Evolutionary conservation across 2,797 vertebrate species (phyloP).

Genomic region (Pseudomugil gertrudae): DNA sequence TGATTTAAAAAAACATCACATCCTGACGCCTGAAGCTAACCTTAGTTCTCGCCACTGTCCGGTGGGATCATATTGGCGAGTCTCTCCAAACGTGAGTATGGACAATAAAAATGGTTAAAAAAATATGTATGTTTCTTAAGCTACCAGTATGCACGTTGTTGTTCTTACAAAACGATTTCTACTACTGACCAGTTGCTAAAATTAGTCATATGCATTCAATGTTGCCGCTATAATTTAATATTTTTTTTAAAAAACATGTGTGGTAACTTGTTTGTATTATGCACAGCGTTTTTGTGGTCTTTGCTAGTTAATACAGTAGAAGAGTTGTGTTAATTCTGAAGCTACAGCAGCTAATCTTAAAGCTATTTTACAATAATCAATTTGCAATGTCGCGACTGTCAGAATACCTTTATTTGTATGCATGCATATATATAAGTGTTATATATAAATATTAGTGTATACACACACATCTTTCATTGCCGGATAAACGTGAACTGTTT

Average conservation of each 20-base stretch:
- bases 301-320: constrained; percentile 4
- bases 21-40: constrained; percentile 67
- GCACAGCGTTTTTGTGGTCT: background rate
- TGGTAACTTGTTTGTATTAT: background rate
- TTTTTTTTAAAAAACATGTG: background rate
- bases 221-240: background rate
- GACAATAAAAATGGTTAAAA: background rate
- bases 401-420: too few species aligned
- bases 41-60: constrained; percentile 56
- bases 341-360: constrained; percentile 1
- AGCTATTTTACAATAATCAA: background rate
- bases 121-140: background rate
- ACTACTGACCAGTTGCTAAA: constrained; percentile 15
- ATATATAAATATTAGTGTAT: too few species aligned
- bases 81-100: constrained; percentile 75
- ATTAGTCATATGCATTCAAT: constrained; percentile 1
- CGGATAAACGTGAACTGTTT: constrained; percentile 28
- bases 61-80: constrained; percentile 56
- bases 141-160: background rate
- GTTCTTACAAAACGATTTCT: constrained; percentile 16
- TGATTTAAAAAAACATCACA: constrained; percentile 63
- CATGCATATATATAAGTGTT: too few species aligned
- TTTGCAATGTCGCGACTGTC: too few species aligned
- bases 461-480: background rate
- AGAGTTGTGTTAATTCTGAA: constrained; percentile 9